Conservation (phyloP, 2,113 vertebrate genomes). For the Sorex araneus region DNA sequence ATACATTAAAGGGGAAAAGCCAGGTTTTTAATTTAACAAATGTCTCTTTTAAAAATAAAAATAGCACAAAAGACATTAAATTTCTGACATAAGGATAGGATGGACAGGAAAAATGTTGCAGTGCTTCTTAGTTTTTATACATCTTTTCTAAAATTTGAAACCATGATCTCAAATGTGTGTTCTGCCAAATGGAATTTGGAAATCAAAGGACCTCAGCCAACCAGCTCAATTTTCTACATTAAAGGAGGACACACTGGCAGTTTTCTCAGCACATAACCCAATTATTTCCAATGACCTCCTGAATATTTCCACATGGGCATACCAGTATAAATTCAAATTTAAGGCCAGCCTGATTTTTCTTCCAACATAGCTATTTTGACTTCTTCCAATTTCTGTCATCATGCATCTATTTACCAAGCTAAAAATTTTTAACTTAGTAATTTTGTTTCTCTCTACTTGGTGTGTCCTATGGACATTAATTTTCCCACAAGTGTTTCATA, state of each 20-base stretch:
- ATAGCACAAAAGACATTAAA: conserved; percentile 52
- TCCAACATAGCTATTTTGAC: background rate
- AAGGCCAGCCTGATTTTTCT: conserved; percentile 12
- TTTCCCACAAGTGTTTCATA: background rate
- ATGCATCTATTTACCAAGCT: conserved; percentile 23
- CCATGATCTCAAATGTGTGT: conserved; percentile 56
- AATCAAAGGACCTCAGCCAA: conserved; percentile 58
- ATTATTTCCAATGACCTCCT: conserved; percentile 54
- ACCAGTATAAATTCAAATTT: conserved; percentile 26
- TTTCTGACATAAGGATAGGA: conserved; percentile 43
- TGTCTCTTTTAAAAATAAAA: conserved; percentile 63
- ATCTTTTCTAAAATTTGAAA: background rate
- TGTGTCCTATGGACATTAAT: background rate
- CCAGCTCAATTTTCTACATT: conserved; percentile 67
- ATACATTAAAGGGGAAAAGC: conserved; percentile 20
- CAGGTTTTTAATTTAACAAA: conserved; percentile 53
- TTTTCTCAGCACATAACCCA: conserved; percentile 48
- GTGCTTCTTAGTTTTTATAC: conserved; percentile 33
- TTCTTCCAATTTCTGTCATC: background rate
- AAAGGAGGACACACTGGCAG: background rate
- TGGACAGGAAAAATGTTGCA: conserved; percentile 9
- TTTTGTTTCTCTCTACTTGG: conserved; percentile 27
- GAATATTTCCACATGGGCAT: background rate
- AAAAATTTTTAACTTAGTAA: conserved; percentile 28
- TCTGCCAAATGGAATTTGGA: conserved; percentile 65